A percentile compares a stretch with the other conserved stretches of the same genome.
Conservation (phyloP, 2,113 vertebrate genomes). For the Herpailurus yagouaroundi region DNA sequence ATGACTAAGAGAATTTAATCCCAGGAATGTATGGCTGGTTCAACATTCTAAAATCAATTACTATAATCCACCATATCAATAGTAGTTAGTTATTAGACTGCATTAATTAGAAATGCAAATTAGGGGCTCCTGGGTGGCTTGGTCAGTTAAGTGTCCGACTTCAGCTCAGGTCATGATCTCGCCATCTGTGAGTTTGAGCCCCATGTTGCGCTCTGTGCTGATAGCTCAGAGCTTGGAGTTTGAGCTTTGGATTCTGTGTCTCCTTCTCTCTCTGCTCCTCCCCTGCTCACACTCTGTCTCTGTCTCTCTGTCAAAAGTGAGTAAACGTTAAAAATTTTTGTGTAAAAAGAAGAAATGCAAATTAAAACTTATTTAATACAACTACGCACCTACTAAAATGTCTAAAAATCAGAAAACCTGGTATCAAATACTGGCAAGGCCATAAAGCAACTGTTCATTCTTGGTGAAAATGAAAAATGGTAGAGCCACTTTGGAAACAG, state of each 20-base stretch:
- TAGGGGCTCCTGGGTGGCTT: background rate
- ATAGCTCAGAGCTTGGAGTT: no score
- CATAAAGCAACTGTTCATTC: background rate
- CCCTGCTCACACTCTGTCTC: no score
- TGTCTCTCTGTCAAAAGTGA: no score
- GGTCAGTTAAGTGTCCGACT: no score
- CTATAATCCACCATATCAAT: background rate
- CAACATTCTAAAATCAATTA: constrained; percentile 14
- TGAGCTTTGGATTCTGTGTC: no score
- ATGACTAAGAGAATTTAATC: background rate
- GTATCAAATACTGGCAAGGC: constrained; percentile 2
- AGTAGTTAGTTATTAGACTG: background rate
- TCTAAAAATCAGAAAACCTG: constrained; percentile 34
- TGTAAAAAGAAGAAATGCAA: background rate
- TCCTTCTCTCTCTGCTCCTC: no score
- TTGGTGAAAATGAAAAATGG: constrained; percentile 1
- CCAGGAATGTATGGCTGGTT: background rate
- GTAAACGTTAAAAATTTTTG: no score
- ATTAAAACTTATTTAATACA: constrained; percentile 4
- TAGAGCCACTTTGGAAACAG: background rate
- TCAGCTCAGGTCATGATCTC: no score
- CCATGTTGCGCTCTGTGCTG: no score
- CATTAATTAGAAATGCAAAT: background rate
- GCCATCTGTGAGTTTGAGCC: no score
- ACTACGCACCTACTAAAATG: background rate